Conservation (phyloP, 2,113 vertebrate genomes). For the Larimichthys polyactis region DNA sequence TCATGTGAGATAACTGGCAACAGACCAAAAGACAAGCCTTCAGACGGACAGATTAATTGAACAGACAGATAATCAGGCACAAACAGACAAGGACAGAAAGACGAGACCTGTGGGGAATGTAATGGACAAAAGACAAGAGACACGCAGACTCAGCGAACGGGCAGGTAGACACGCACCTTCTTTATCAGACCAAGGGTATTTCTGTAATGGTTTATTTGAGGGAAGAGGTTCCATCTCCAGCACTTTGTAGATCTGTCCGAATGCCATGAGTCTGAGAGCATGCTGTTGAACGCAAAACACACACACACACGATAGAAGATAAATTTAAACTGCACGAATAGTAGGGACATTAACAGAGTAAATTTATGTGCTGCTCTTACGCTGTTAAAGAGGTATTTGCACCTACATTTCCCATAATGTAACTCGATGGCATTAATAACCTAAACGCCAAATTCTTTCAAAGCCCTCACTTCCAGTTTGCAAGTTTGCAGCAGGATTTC, state of each 20-base stretch:
- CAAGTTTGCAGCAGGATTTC: not conserved
- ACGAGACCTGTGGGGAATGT: not conserved
- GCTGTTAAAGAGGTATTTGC: not conserved
- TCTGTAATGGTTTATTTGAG: conserved; percentile 97
- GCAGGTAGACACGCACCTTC: conserved; percentile 86
- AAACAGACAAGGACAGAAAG: not conserved
- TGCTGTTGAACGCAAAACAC: conserved; percentile 85
- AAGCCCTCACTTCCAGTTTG: not conserved
- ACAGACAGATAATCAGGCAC: not conserved
- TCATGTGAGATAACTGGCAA: not conserved
- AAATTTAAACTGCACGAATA: too few relatives aligned
- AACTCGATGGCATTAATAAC: not conserved
- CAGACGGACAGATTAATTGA: not conserved
- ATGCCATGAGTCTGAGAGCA: conserved; percentile 95
- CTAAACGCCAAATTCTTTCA: not conserved
- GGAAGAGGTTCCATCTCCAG: conserved; percentile 98
- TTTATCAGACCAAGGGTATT: conserved; percentile 97
- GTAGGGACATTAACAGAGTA: not conserved
- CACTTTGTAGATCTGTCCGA: conserved; percentile 98
- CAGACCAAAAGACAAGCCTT: not conserved
- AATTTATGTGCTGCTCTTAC: not conserved
- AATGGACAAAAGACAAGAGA: conserved; percentile 5
- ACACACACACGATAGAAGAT: conserved; percentile 5
- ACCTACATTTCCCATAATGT: not conserved
- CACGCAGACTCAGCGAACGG: not conserved